phyloP scores from a whole-genome alignment of 2,113 vertebrate genomes.

The Solea senegalensis region DNA sequence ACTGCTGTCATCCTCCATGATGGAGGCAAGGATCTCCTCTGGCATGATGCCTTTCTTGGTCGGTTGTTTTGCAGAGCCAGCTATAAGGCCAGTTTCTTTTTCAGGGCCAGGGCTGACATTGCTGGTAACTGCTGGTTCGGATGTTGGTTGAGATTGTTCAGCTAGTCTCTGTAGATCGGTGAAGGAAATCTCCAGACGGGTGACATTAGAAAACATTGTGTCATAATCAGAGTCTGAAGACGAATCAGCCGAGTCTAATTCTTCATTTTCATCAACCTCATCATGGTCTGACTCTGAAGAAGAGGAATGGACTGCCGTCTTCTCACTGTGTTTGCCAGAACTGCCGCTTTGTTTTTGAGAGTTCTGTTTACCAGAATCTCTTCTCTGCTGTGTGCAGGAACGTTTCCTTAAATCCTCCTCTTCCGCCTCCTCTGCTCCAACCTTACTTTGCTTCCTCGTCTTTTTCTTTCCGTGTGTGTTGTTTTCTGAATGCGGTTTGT shows the following conservation, averaged over 20 bases:
- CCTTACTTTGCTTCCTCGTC: conserved; percentile 24
- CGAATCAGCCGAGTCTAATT: conserved; percentile 54
- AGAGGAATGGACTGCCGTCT: not conserved
- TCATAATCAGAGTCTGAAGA: conserved; percentile 84
- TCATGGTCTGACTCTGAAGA: conserved; percentile 7
- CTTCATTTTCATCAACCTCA: conserved; percentile 27
- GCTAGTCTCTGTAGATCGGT: conserved; percentile 85
- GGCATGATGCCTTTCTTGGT: conserved; percentile 77
- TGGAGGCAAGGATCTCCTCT: conserved; percentile 86
- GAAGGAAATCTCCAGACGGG: conserved; percentile 83
- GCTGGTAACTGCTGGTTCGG: conserved; percentile 18
- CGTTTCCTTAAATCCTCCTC: conserved; percentile 76
- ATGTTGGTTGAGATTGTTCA: conserved; percentile 34
- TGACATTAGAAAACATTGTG: conserved; percentile 85
- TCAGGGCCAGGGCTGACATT: not conserved
- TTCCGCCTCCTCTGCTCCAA: not conserved
- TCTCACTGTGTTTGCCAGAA: conserved; percentile 2
- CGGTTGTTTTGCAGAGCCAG: not conserved
- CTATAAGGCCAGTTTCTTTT: fast-evolving
- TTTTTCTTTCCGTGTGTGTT: conserved; percentile 14
- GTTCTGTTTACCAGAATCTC: not conserved
- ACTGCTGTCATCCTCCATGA: conserved; percentile 80
- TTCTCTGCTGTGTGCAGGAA: not conserved
- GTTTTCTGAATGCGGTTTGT: not conserved
- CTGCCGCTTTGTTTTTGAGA: not conserved